phyloP scores from a whole-genome alignment of 1,140 invertebrate genomes.

The Popillia japonica region DNA sequence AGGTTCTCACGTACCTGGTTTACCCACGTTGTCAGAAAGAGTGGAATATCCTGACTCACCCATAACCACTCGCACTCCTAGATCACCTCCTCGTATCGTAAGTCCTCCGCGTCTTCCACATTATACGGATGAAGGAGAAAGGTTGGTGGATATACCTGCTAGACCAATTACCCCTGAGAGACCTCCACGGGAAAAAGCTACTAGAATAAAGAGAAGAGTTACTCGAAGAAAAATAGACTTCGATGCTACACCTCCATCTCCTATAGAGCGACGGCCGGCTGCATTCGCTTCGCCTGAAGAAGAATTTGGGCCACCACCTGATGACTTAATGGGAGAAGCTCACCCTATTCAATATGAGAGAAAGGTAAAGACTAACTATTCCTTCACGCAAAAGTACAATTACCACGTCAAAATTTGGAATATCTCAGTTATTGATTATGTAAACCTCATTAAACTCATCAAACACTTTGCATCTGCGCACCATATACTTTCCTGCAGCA shows the following conservation, averaged over 20 bases:
- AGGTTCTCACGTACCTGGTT: not conserved
- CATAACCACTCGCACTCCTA: not conserved
- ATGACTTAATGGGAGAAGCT: constrained; percentile 1
- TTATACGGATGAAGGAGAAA: not conserved
- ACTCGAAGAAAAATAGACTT: constrained; percentile 2
- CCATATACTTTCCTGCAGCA: too few species aligned
- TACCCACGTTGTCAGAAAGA: not conserved
- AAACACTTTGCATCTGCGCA: too few species aligned
- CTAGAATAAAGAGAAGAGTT: constrained; percentile 4
- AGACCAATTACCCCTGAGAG: not conserved
- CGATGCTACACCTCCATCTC: not conserved
- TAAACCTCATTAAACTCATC: too few species aligned
- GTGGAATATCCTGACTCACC: not conserved
- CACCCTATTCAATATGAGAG: not conserved
- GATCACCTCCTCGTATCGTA: not conserved
- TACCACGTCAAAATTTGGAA: too few species aligned
- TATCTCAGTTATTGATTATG: too few species aligned
- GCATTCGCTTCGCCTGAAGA: not conserved
- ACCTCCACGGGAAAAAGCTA: not conserved
- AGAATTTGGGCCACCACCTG: not conserved
- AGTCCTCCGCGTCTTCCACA: not conserved
- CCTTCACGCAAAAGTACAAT: too few species aligned
- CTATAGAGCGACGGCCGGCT: not conserved
- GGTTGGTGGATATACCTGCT: not conserved
- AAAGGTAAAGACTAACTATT: not conserved